Evolutionary conservation across 1,140 invertebrate species (phyloP).

Genomic region (Epicauta chinensis): DNA sequence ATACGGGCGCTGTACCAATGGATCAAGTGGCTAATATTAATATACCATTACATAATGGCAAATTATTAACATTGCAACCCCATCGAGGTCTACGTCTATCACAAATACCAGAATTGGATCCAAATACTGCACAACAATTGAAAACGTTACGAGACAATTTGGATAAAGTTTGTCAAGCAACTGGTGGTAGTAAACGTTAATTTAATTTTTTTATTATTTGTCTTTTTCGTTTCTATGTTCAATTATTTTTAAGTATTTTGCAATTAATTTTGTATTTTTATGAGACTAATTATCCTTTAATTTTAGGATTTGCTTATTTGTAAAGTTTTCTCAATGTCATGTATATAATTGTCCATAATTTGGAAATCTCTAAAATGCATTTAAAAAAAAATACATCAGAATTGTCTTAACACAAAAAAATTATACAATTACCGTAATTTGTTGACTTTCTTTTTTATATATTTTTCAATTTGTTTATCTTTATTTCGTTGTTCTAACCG

Average conservation of each 20-base stretch:
- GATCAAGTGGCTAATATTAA: constrained; percentile 56
- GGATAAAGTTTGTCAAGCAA: constrained; percentile 45
- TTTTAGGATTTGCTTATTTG: constrained; percentile 23
- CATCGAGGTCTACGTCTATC: constrained; percentile 49
- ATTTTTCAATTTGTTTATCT: constrained; percentile 49
- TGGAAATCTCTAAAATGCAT: neutral
- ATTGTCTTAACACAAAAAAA: neutral
- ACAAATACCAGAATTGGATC: constrained; percentile 48
- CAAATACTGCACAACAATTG: constrained; percentile 47
- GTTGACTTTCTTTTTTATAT: constrained; percentile 53
- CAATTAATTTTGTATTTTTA: neutral
- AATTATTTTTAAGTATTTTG: neutral
- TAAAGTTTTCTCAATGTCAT: constrained; percentile 11
- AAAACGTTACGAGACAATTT: constrained; percentile 52
- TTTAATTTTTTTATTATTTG: neutral
- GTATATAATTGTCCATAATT: constrained; percentile 1
- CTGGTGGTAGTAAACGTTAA: constrained; percentile 1
- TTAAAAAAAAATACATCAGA: neutral
- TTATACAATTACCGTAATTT: constrained; percentile 44
- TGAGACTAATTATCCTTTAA: constrained; percentile 26
- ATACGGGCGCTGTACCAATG: constrained; percentile 47
- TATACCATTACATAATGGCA: constrained; percentile 55
- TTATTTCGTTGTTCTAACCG: constrained; percentile 52
- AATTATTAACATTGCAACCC: constrained; percentile 54
- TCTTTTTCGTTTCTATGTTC: neutral